Evolutionary conservation across 2,113 vertebrate species (phyloP).

Genomic region (Grallaria varia): DNA sequence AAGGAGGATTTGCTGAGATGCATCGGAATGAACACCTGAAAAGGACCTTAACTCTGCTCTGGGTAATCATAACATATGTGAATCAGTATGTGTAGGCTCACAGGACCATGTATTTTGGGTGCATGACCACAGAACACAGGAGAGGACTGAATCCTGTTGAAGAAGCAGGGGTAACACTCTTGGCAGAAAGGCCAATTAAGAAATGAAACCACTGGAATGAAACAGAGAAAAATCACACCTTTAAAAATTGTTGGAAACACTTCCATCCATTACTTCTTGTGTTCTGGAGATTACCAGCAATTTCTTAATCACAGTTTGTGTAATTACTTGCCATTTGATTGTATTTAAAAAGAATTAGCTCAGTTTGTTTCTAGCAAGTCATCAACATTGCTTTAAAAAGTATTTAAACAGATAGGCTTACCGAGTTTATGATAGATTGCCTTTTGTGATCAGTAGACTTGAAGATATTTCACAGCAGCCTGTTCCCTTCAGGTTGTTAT

Average conservation of each 20-base stretch:
- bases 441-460: neutral
- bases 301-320: conserved; percentile 39
- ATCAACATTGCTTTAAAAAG: neutral
- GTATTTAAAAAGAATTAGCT: conserved; percentile 29
- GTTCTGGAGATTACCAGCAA: conserved; percentile 7
- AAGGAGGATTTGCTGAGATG: neutral
- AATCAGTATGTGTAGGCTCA: neutral
- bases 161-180: neutral
- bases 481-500: neutral
- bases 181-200: neutral
- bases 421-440: neutral
- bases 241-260: neutral
- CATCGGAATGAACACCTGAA: neutral
- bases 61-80: neutral
- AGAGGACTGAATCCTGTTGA: neutral
- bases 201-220: neutral
- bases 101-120: neutral
- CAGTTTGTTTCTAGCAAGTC: conserved; percentile 1
- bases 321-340: conserved; percentile 30
- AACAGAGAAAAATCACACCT: neutral
- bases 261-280: neutral
- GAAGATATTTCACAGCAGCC: neutral
- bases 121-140: neutral
- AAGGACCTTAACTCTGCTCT: neutral
- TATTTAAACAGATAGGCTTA: neutral